phyloP scores from a whole-genome alignment of 2,888 invertebrate genomes.

The Ecliptopera silaceata region DNA sequence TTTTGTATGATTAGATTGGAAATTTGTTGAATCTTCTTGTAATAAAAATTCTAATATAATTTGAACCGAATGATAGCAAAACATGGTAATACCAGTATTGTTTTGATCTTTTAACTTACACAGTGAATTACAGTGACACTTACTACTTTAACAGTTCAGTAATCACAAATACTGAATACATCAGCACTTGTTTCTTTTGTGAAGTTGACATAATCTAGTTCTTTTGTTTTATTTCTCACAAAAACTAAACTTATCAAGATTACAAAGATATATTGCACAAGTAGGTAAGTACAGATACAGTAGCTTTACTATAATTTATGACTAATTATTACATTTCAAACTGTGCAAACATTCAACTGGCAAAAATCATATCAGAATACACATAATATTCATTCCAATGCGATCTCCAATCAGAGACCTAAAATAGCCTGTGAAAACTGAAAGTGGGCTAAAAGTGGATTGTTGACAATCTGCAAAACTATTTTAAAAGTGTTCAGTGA shows the following conservation, averaged over 20 bases:
- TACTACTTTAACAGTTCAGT: too few relatives aligned
- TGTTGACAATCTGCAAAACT: not conserved
- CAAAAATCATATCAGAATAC: not conserved
- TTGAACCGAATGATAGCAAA: too few relatives aligned
- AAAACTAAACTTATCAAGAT: not conserved
- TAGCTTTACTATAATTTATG: not conserved
- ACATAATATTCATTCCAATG: not conserved
- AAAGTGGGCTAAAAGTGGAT: constrained; percentile 1
- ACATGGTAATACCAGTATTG: too few relatives aligned
- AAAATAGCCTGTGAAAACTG: not conserved
- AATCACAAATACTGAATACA: too few relatives aligned
- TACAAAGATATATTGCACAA: not conserved
- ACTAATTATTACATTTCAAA: not conserved
- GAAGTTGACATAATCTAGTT: not conserved
- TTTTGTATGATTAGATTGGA: too few relatives aligned
- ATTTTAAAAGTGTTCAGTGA: not conserved
- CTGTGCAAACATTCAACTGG: not conserved
- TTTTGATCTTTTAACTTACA: too few relatives aligned
- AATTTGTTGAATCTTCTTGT: too few relatives aligned
- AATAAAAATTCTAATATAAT: too few relatives aligned
- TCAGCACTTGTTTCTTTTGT: too few relatives aligned
- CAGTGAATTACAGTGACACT: too few relatives aligned
- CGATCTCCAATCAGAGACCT: not conserved
- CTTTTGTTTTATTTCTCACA: not conserved
- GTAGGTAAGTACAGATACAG: not conserved